Conservation (phyloP, 2,888 invertebrate genomes). For the Onchidella celtica region DNA sequence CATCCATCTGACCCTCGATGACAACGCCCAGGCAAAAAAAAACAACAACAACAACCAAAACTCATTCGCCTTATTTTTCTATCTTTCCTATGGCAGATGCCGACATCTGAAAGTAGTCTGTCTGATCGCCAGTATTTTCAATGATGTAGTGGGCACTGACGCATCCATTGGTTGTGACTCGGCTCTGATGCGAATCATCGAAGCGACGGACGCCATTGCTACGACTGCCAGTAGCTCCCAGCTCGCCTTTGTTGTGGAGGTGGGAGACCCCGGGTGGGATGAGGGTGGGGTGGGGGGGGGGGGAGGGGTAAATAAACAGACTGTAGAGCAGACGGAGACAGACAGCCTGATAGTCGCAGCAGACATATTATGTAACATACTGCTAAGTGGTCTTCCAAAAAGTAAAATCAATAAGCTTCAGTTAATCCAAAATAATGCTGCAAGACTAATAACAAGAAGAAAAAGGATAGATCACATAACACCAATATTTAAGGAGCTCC, state of each 20-base stretch:
- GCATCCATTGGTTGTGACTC: constrained; percentile 34
- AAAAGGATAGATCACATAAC: no score
- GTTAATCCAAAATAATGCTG: no score
- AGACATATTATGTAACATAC: no score
- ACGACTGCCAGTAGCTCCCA: constrained; percentile 27
- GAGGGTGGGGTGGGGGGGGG: neutral
- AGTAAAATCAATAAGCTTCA: no score
- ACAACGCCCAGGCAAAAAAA: no score
- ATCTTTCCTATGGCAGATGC: constrained; percentile 9
- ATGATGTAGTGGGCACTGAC: constrained; percentile 35
- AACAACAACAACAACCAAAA: no score
- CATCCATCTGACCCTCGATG: no score
- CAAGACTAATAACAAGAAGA: no score
- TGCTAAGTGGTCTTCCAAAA: no score
- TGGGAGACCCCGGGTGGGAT: neutral
- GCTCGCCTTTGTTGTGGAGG: constrained; percentile 45
- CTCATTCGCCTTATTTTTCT: no score
- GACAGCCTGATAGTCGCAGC: neutral
- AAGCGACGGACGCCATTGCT: constrained; percentile 25
- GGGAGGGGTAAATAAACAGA: neutral
- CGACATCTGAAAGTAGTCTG: neutral
- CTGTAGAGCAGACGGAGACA: neutral
- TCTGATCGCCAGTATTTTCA: constrained; percentile 37
- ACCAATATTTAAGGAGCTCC: no score
- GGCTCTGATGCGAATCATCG: constrained; percentile 33